Percentiles rank a stretch among this genome's conserved stretches.
phyloP scores from a whole-genome alignment of 2,113 vertebrate species.

The Phalacrocorax carbo region DNA sequence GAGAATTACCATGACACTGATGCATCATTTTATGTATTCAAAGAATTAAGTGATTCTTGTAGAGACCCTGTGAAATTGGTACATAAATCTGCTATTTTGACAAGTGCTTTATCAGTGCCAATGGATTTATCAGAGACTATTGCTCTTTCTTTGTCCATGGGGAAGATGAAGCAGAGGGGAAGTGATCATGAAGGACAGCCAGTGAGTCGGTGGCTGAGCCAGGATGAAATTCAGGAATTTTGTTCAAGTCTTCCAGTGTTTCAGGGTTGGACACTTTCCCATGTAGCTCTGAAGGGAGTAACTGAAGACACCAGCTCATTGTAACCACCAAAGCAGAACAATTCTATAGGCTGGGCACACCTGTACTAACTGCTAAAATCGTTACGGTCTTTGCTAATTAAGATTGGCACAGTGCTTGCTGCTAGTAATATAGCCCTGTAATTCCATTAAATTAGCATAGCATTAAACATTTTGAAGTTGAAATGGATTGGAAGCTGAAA shows the following conservation, averaged over 20 bases:
- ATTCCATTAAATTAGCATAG: not conserved
- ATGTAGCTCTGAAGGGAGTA: not conserved
- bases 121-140: not conserved
- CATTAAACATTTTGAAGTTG: not conserved
- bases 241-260: not conserved
- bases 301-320: not conserved
- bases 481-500: not conserved
- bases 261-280: not conserved
- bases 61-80: not conserved
- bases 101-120: not conserved
- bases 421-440: not conserved
- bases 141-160: not conserved
- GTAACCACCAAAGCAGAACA: not conserved
- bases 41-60: not conserved
- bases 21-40: not conserved
- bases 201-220: not conserved
- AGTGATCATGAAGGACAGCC: not conserved
- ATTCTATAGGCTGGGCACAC: not conserved
- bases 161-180: not conserved
- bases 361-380: constrained; percentile 14
- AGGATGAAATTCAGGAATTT: not conserved
- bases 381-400: not conserved
- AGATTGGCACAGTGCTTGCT: not conserved
- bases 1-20: not conserved
- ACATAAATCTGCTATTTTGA: not conserved